A percentile compares a stretch with the other conserved stretches of the same genome.
Conservation (phyloP, 2,888 invertebrate species). For the Strigamia transsilvanica region DNA sequence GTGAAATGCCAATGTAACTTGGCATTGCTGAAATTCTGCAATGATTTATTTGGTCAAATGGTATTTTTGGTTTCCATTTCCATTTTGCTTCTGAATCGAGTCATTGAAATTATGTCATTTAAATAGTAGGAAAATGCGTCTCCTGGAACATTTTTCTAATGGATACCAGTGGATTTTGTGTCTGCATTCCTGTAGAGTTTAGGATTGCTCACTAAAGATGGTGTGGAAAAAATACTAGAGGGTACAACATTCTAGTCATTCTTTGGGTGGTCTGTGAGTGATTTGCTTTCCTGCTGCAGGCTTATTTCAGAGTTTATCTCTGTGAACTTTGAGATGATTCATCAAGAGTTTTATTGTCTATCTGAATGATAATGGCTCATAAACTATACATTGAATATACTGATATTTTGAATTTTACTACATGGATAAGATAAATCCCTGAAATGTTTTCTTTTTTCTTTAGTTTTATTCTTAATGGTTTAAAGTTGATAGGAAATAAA, state of each 20-base stretch:
- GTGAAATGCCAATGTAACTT: too few species aligned
- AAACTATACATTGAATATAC: background rate
- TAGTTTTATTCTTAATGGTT: background rate
- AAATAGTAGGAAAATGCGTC: too few species aligned
- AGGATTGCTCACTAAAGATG: background rate
- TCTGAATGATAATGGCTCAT: slow-evolving; percentile 35
- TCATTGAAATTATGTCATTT: too few species aligned
- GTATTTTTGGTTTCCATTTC: too few species aligned
- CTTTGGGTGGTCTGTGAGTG: background rate
- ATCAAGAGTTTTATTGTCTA: slow-evolving; percentile 32
- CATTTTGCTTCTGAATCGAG: too few species aligned
- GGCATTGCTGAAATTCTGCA: too few species aligned
- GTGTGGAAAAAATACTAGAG: background rate
- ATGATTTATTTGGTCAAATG: too few species aligned
- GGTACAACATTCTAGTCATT: slow-evolving; percentile 20
- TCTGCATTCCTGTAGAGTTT: background rate
- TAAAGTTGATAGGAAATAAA: too few species aligned
- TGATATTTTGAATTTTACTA: slow-evolving; percentile 12
- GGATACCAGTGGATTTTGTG: background rate
- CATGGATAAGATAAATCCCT: background rate
- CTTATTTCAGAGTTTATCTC: slow-evolving; percentile 17
- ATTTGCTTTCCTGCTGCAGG: slow-evolving; percentile 4
- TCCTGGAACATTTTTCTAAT: too few species aligned
- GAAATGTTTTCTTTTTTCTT: background rate
- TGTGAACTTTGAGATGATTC: background rate